Evolutionary conservation across 2,113 vertebrate species (phyloP), one percentile per base, ranked within the genome.

Genomic region (Passer montanus): DNA sequence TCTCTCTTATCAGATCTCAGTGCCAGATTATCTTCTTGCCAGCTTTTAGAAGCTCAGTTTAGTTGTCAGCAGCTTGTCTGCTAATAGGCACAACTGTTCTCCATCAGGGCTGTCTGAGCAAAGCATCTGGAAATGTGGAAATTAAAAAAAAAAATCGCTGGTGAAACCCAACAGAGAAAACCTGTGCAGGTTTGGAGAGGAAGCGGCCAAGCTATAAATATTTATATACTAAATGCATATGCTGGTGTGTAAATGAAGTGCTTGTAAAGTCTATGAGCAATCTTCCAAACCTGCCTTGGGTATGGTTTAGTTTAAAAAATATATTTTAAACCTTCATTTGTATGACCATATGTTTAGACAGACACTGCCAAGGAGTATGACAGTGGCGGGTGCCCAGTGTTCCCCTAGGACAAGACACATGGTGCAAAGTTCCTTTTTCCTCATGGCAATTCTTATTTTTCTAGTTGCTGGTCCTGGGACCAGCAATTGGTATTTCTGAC

Each of bases 31-130:
- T 66, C 67, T 93, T 86, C n/a, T 91, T 80, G 90, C 67, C 91
- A 94, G 84, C 66, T 90, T 95, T 96, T 91, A 79, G 87, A 94
- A 96, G 89, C 81, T 93, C 4, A 0, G 23, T 9, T 90, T 62
- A 70, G 64, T 93, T 97, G 94, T 97, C 94, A 94, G 88, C 93
- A 95, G 92, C 94, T 96, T 95, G 78, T 96, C 96, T 94, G 74
- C 75, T 93, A 85, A 90, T 87, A 90, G 90, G 70, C 85, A 93
- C 92, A 91, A 93, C 87, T 94, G 94, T 95, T 96, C 88, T 78
- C 69, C 80, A 80, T 94, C 93, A 87, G 47, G 55, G 63, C 85
- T 77, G 56, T 33, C 17, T 24, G 81, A 89, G 52, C 41, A 80
- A 84, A 96, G 87, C 85, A 84, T 84, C 94, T 95, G 93, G 86